A percentile compares a stretch with the other conserved stretches of the same genome.
Evolutionary conservation across 1,140 invertebrate species (phyloP).

Genomic region (Lepidurus couesii): DNA sequence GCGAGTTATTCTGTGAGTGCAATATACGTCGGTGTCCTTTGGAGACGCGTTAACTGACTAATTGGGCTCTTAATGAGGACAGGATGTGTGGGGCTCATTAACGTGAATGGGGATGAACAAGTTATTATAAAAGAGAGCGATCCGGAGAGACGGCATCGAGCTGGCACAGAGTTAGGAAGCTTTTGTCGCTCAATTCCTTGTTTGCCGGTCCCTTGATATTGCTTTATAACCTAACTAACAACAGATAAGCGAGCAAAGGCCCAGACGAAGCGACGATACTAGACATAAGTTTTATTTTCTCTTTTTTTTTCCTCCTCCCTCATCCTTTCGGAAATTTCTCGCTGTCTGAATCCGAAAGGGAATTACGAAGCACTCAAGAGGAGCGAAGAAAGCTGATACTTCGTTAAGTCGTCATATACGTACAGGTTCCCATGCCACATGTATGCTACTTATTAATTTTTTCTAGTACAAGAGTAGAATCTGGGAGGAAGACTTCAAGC

Average conservation of each 20-base stretch:
- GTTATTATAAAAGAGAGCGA: constrained; percentile 22
- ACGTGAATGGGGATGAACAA: neutral
- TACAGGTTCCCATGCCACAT: too few species aligned
- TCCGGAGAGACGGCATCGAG: constrained; percentile 9
- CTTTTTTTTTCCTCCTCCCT: neutral
- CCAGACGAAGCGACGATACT: neutral
- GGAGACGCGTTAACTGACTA: constrained; percentile 14
- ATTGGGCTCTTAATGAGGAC: constrained; percentile 21
- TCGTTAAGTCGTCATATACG: neutral
- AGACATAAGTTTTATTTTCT: neutral
- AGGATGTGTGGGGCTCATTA: constrained; percentile 21
- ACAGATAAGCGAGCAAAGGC: neutral
- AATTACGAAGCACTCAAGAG: neutral
- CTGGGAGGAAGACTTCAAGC: too few species aligned
- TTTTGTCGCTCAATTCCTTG: constrained; percentile 13
- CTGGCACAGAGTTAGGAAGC: neutral
- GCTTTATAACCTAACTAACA: neutral
- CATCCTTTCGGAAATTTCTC: neutral
- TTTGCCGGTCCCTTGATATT: neutral
- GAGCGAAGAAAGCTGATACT: neutral
- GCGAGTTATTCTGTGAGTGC: neutral
- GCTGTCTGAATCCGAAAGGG: neutral
- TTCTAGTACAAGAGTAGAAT: too few species aligned
- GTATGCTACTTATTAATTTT: too few species aligned
- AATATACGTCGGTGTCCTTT: constrained; percentile 6